These are phyloP conservation scores for Hylia prasina DNA, from an alignment of 2,113 vertebrate genomes.

Conservation along the genomic window DNA sequence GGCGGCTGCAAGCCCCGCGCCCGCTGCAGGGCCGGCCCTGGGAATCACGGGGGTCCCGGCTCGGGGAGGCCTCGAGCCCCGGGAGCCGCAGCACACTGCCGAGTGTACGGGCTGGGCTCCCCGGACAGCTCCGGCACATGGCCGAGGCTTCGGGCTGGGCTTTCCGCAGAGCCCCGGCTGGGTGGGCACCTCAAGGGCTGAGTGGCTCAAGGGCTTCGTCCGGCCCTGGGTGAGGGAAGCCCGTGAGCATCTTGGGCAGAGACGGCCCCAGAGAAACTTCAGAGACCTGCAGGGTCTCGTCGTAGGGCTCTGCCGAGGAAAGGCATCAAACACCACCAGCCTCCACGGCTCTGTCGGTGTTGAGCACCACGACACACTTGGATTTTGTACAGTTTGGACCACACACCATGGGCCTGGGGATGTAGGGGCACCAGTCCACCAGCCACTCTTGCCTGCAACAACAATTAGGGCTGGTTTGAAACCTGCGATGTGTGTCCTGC, in stretches of 20 bases:
- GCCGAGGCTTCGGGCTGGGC: not conserved
- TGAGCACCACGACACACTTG: rapidly evolving
- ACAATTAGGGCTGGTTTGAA: not conserved
- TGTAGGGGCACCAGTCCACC: not conserved
- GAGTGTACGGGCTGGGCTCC: not conserved
- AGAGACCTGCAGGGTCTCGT: not conserved
- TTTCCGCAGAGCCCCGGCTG: not conserved
- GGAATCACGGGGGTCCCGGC: no score
- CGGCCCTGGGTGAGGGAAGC: not conserved
- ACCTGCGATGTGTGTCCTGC: not conserved
- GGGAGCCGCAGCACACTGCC: not conserved
- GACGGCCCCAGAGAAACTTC: not conserved
- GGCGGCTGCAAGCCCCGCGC: not conserved
- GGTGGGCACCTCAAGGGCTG: not conserved
- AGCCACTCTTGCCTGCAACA: rapidly evolving
- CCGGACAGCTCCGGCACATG: not conserved
- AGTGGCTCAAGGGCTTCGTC: not conserved
- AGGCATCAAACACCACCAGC: not conserved
- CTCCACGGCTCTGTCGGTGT: not conserved
- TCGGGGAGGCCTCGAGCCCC: not conserved
- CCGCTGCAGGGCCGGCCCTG: not conserved
- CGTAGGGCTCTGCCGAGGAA: not conserved
- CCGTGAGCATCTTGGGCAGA: not conserved
- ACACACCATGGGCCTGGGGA: rapidly evolving
- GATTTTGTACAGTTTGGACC: not conserved